phyloP scores from a whole-genome alignment of 2,797 vertebrate genomes.

The Rhinichthys osculus region DNA sequence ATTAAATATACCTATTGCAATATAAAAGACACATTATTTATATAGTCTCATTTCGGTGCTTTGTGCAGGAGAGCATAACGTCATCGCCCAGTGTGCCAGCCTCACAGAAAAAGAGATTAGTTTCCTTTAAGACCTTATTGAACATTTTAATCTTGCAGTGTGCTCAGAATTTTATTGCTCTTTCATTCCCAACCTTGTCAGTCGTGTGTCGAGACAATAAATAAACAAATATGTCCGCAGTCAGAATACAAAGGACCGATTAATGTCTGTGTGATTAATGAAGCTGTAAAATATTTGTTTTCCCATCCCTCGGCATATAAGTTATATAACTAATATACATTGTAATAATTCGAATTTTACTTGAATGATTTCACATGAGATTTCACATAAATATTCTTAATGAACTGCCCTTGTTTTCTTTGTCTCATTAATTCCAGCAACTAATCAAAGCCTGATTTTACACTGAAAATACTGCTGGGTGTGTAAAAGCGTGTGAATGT shows the following conservation, averaged over 20 bases:
- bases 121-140: conserved; percentile 56
- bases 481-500: conserved; percentile 8
- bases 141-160: conserved; percentile 53
- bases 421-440: background rate
- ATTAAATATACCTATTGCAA: conserved; percentile 23
- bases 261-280: conserved; percentile 11
- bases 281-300: conserved; percentile 27
- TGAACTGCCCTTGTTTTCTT: background rate
- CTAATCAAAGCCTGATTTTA: background rate
- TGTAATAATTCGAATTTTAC: background rate
- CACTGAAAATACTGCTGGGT: background rate
- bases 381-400: conserved; percentile 17
- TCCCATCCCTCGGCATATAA: background rate
- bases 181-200: conserved; percentile 69
- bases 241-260: conserved; percentile 27
- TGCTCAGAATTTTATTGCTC: conserved; percentile 43
- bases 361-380: background rate
- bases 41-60: conserved; percentile 26
- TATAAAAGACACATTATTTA: conserved; percentile 40
- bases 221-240: conserved; percentile 39
- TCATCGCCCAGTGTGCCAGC: conserved; percentile 40
- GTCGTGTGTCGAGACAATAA: conserved; percentile 55
- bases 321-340: conserved; percentile 10
- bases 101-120: conserved; percentile 55
- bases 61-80: conserved; percentile 39